phyloP scores from a whole-genome alignment of 2,113 vertebrate genomes.

The Falco punctatus region DNA sequence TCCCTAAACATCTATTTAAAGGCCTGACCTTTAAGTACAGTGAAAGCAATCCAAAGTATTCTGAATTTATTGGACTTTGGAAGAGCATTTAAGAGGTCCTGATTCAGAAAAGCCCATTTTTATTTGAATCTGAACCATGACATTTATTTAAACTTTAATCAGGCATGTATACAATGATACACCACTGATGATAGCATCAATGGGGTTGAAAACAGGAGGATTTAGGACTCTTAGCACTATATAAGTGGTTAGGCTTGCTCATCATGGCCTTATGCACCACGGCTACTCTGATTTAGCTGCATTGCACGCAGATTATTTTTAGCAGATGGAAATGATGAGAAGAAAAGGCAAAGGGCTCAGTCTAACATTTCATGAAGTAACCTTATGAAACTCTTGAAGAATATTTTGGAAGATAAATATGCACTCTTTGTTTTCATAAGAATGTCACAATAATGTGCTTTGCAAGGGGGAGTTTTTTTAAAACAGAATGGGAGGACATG shows the following conservation, averaged over 20 bases:
- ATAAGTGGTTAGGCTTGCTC: background rate
- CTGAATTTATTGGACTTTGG: background rate
- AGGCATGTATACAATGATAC: background rate
- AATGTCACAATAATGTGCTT: background rate
- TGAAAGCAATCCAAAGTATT: background rate
- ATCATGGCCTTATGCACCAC: background rate
- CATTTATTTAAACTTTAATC: background rate
- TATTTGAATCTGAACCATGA: background rate
- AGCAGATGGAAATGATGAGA: slow-evolving; percentile 2
- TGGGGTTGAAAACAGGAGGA: background rate
- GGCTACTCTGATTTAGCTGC: background rate
- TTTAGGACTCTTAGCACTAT: background rate
- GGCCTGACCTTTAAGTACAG: background rate
- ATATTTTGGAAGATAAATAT: background rate
- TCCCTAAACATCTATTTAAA: background rate
- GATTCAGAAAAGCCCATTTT: background rate
- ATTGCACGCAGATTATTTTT: background rate
- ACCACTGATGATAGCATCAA: background rate
- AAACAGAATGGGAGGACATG: background rate
- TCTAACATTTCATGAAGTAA: background rate
- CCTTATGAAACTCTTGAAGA: background rate
- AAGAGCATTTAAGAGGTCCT: background rate
- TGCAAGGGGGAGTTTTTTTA: background rate
- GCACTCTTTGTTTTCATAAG: background rate
- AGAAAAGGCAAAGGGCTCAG: background rate